A percentile compares a stretch with the other conserved stretches of the same genome.
phyloP scores from a whole-genome alignment of 2,797 vertebrate species.

The Coreius guichenoti region DNA sequence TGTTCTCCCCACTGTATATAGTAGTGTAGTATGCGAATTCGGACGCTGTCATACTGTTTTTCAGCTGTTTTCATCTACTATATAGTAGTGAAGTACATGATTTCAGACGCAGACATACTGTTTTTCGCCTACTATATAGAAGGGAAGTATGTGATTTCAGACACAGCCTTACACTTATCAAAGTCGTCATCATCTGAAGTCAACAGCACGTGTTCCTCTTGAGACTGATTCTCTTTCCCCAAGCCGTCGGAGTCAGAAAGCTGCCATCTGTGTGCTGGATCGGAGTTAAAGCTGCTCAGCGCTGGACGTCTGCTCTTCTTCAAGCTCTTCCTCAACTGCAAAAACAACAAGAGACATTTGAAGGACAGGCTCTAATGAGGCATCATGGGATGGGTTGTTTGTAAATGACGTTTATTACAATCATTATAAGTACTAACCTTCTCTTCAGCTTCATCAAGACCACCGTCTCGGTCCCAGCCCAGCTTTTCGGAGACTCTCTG shows the following conservation, averaged over 20 bases:
- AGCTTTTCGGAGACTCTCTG: slow-evolving; percentile 74
- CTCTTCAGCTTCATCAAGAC: slow-evolving; percentile 68
- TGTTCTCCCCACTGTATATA: too few species aligned
- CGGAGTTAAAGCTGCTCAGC: slow-evolving; percentile 35
- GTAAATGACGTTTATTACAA: neutral
- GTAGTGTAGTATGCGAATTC: too few species aligned
- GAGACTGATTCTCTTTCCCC: slow-evolving; percentile 72
- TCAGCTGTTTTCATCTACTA: too few species aligned
- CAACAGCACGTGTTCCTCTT: neutral
- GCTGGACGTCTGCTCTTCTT: slow-evolving; percentile 67
- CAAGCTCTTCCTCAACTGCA: slow-evolving; percentile 66
- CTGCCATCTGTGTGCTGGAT: neutral
- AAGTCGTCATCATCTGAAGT: slow-evolving; percentile 83
- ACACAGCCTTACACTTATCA: slow-evolving; percentile 76
- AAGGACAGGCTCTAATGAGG: neutral
- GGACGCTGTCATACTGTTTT: too few species aligned
- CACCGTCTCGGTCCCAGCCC: slow-evolving; percentile 70
- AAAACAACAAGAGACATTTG: neutral
- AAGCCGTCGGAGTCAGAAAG: slow-evolving; percentile 61
- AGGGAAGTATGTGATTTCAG: neutral
- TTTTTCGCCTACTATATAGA: neutral
- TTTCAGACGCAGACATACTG: too few species aligned
- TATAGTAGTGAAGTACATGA: too few species aligned
- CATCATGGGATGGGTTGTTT: neutral
- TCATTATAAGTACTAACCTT: slow-evolving; percentile 63